Base-by-base conservation (phyloP, 2,797 vertebrate species). In the Chelon auratus region DNA sequence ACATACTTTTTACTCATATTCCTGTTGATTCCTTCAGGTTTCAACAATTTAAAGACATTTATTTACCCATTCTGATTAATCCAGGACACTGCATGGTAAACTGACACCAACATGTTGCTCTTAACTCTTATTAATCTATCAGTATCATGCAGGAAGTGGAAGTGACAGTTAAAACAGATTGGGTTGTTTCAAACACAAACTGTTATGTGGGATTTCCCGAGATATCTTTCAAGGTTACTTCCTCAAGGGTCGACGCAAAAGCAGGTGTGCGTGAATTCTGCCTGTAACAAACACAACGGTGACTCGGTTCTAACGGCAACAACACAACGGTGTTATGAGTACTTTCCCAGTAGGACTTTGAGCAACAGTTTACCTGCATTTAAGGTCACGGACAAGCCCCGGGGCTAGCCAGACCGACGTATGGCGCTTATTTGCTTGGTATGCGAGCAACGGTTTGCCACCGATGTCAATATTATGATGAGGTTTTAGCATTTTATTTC, bases 131-230 rank as follows among this genome's bases (percentile, higher is more conserved):
- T 3, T 40, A 10, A 26, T 26, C 24, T 26, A 26, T 26, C 39
- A 40, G 39, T 40, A 10, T 26, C 11, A 30, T 42, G 12, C 42
- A 0, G 12, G 18, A 47, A 69, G n/a, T 39, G n/a, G 37, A 11
- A 51, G 22, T 2, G 7, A 9, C 9, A 1, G 6, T 10, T 56
- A 52, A 40, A 55, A 22, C 2, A 50, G 13, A 3, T 56, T 24
- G 47, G 10, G 3, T 60, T 51, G 48, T 0, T 20, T 68, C 10
- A 47, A 18, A 20, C 20, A 50, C 5, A 8, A 39, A 33, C 7
- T 60, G 37, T 36, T 51, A 2, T 15, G 43, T 51, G 54, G 39
- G 57, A 53, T 63, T 80, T 72, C 55, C 43, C 40, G 12, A 62
- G 47, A 63, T 3, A 45, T 50, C 36, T 18, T 37, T 15, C 3